Evolutionary conservation across 2,797 vertebrate species (phyloP), one percentile per base, ranked within the genome.

Genomic region (Phylloscopus collybita): DNA sequence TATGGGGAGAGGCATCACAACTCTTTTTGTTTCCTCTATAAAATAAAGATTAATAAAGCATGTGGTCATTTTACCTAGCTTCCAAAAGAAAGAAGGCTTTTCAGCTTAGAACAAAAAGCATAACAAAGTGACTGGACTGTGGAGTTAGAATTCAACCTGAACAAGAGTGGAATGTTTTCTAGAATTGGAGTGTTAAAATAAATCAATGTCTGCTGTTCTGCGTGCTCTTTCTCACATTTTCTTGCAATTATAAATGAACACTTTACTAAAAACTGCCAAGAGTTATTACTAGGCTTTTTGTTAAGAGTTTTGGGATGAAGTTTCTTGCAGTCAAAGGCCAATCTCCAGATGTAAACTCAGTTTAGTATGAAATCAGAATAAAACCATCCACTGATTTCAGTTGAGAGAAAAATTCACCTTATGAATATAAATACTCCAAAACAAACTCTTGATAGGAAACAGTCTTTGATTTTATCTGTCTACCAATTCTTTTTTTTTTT

Each of bases 401-500:
- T 16, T 32, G 23, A 84, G 47, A 85, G 42, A 92, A 67, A 83
- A 88, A 49, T 27, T 67, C 78, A 85, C 21, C 20, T 49, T 66
- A 40, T 32, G 70, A 90, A 86, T 92, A 81, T 67, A 81, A 94
- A 75, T 81, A 76, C 88, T 92, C 80, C 92, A 97, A 97, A 95
- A 95, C 96, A 97, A 95, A 96, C 95, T 88, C 92, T 85, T 91
- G 82, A 70, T 97, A 97, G 88, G 93, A 98, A 97, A 96, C 81
- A 96, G 91, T 78, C 93, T 97, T 94, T 96, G 96, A 95, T 97
- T 92, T 96, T 96, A 97, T 98, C 97, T 97, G 79, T 87, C 56
- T 76, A 95, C 42, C 78, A 90, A 90, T 59, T 94, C 59, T 75
- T 51, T 92, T 69, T 6, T 80, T 70, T 71, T 92, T 86, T 69